Conservation (phyloP, 2,113 vertebrate species). For the Hippoglossus stenolepis region DNA sequence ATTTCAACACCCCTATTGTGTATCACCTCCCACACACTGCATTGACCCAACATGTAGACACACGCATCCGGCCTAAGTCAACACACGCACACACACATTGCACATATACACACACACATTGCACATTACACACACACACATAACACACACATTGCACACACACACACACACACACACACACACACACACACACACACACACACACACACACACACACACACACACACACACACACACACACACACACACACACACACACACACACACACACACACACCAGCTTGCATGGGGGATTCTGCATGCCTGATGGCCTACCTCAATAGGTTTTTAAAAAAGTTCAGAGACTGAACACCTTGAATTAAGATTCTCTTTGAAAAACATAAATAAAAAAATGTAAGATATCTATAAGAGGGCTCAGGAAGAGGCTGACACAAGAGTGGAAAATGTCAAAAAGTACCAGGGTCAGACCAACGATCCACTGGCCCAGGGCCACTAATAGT, state of each 20-base stretch:
- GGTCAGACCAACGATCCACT: no score
- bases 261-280: neutral
- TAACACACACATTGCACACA: no score
- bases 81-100: neutral
- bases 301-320: slow-evolving; percentile 10
- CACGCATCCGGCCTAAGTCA: slow-evolving; percentile 28
- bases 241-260: neutral
- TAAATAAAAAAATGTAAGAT: neutral
- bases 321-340: neutral
- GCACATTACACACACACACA: no score
- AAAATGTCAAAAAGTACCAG: neutral
- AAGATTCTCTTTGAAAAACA: neutral
- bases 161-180: no score
- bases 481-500: no score
- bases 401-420: no score
- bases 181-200: neutral
- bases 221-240: no score
- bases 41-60: slow-evolving; percentile 46
- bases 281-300: neutral
- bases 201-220: slow-evolving; percentile 1
- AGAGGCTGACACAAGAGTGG: neutral
- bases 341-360: neutral
- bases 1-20: slow-evolving; percentile 61
- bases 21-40: slow-evolving; percentile 38
- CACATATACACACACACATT: no score